These are phyloP conservation scores for Conomelus anceps DNA, from an alignment of 2,888 invertebrate genomes.

Conservation along the genomic window DNA sequence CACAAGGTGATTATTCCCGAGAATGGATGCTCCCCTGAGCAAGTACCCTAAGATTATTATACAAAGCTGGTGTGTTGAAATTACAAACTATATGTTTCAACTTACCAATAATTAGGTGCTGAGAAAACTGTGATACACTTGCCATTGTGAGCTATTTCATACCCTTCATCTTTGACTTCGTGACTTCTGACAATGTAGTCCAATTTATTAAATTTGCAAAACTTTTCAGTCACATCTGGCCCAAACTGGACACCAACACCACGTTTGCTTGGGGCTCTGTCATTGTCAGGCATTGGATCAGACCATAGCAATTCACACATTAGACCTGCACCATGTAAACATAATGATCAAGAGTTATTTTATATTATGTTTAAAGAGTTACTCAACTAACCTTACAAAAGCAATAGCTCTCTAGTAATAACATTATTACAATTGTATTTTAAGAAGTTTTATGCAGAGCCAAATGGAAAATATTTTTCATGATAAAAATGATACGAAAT, in stretches of 20 bases:
- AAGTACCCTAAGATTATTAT: no score
- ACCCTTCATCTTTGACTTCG: slow-evolving; percentile 95
- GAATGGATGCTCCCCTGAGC: no score
- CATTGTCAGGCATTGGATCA: slow-evolving; percentile 86
- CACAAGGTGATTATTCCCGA: no score
- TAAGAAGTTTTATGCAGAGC: no score
- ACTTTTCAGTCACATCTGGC: slow-evolving; percentile 87
- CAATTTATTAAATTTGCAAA: slow-evolving; percentile 76
- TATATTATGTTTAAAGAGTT: no score
- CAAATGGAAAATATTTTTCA: no score
- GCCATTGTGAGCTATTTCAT: slow-evolving; percentile 89
- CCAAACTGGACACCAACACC: slow-evolving; percentile 99
- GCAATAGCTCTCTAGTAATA: neutral
- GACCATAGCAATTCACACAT: slow-evolving; percentile 99
- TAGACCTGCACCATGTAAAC: slow-evolving; percentile 16
- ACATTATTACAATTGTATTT: neutral
- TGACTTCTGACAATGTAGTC: slow-evolving; percentile 95
- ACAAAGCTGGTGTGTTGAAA: no score
- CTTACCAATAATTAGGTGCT: slow-evolving; percentile 97
- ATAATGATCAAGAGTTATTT: neutral
- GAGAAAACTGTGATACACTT: slow-evolving; percentile 98
- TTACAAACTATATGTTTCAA: slow-evolving; percentile 23
- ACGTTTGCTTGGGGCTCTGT: slow-evolving; percentile 88
- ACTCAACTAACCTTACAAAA: no score
- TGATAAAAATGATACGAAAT: no score